A percentile compares a stretch with the other conserved stretches of the same genome.
These are phyloP conservation scores for Pemphigus obesinymphae DNA, from an alignment of 1,140 invertebrate genomes.

Conservation along the genomic window DNA sequence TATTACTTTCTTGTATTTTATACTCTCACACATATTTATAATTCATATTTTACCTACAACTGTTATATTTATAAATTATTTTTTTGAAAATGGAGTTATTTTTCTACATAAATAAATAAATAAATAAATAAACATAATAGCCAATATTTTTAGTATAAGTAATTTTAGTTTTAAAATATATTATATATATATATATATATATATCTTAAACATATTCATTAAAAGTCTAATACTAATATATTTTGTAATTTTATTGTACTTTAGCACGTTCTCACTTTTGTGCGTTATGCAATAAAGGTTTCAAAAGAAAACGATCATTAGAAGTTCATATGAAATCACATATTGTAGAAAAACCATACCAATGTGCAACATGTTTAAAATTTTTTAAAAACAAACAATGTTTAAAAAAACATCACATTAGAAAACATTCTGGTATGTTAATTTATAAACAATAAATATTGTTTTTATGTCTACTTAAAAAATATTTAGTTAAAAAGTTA, in stretches of 20 bases:
- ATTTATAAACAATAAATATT: neutral
- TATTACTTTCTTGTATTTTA: neutral
- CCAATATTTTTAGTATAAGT: too few relatives aligned
- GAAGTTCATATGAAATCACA: conserved; percentile 32
- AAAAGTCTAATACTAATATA: too few relatives aligned
- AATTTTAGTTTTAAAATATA: too few relatives aligned
- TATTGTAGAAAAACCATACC: conserved; percentile 27
- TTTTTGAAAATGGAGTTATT: too few relatives aligned
- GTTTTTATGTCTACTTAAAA: too few relatives aligned
- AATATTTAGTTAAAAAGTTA: neutral
- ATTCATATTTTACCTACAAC: too few relatives aligned
- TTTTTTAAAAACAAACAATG: conserved; percentile 36
- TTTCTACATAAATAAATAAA: too few relatives aligned
- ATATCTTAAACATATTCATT: too few relatives aligned
- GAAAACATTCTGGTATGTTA: conserved; percentile 34
- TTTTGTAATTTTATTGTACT: neutral
- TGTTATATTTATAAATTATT: too few relatives aligned
- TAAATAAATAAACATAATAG: too few relatives aligned
- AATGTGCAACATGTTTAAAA: conserved; percentile 28
- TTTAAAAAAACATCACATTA: conserved; percentile 24
- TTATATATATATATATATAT: too few relatives aligned
- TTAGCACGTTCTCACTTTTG: conserved; percentile 30
- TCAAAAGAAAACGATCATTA: conserved; percentile 35
- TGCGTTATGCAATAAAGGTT: conserved; percentile 12
- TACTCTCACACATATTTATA: too few relatives aligned